Percentiles rank a stretch among this genome's conserved stretches.
Evolutionary conservation across 2,888 invertebrate species (phyloP).

Genomic region (Acrocera orbiculus): DNA sequence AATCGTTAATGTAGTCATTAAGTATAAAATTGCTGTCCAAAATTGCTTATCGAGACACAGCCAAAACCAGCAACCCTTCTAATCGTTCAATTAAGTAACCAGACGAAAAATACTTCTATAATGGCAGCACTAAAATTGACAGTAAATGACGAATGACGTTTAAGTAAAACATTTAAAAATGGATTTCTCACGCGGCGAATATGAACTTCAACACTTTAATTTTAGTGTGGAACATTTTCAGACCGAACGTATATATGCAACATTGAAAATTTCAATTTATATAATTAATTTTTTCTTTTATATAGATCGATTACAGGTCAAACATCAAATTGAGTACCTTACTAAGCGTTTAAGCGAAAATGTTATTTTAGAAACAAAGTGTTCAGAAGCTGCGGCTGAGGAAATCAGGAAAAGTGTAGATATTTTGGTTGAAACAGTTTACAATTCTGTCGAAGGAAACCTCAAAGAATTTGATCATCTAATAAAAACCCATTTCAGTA

Average conservation of each 20-base stretch:
- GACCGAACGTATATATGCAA: constrained; percentile 18
- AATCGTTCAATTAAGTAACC: no score
- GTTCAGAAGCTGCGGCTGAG: constrained; percentile 11
- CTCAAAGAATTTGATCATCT: constrained; percentile 15
- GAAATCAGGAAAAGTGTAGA: constrained; percentile 7
- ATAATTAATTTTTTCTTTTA: not conserved
- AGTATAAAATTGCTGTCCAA: no score
- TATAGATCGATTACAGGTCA: constrained; percentile 5
- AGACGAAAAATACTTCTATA: no score
- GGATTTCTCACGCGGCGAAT: constrained; percentile 14
- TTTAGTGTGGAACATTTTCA: constrained; percentile 18
- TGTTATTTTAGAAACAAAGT: constrained; percentile 9
- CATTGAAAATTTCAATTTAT: not conserved
- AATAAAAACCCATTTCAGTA: constrained; percentile 18
- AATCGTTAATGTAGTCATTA: no score
- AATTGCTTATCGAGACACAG: no score
- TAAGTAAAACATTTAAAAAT: constrained; percentile 9
- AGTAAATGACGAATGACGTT: no score
- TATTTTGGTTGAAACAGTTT: constrained; percentile 15
- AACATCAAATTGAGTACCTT: not conserved
- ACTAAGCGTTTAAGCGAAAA: constrained; percentile 5
- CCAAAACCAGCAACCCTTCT: no score
- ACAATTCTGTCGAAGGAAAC: constrained; percentile 13
- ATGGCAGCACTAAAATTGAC: no score
- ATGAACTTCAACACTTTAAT: constrained; percentile 19